phyloP scores from a whole-genome alignment of 2,888 invertebrate species.

The Gymnocheta viridis region DNA sequence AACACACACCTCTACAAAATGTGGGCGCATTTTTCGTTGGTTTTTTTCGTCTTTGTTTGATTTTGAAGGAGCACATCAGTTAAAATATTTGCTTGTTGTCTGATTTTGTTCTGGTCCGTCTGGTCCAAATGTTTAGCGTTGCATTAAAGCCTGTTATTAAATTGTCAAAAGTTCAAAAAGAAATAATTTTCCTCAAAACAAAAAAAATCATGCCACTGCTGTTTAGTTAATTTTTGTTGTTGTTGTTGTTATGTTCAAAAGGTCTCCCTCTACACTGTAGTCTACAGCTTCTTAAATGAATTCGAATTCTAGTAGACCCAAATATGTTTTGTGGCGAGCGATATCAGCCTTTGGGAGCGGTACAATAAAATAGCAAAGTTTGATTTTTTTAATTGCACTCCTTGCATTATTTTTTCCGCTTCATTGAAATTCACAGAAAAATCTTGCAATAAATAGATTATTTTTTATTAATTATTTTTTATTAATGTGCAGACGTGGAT shows the following conservation, averaged over 20 bases:
- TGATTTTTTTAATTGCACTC: too few species aligned
- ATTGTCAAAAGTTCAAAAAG: slow-evolving; percentile 80
- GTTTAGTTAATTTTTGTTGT: slow-evolving; percentile 56
- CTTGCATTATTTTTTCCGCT: too few species aligned
- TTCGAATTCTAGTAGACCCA: slow-evolving; percentile 21
- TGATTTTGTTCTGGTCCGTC: slow-evolving; percentile 30
- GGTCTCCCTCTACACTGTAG: not conserved
- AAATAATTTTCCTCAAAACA: slow-evolving; percentile 71
- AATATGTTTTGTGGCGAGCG: not conserved
- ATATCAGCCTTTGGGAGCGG: not conserved
- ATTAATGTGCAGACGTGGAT: too few species aligned
- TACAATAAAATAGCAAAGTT: not conserved
- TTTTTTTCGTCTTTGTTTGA: slow-evolving; percentile 39
- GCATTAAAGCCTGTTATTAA: slow-evolving; percentile 79
- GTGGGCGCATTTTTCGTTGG: slow-evolving; percentile 69
- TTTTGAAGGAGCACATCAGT: slow-evolving; percentile 40
- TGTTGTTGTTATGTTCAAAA: not conserved
- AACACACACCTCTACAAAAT: slow-evolving; percentile 36
- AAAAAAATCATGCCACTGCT: slow-evolving; percentile 71
- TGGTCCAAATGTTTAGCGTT: slow-evolving; percentile 58
- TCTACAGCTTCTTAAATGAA: slow-evolving; percentile 39
- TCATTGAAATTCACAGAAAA: too few species aligned
- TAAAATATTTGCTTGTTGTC: slow-evolving; percentile 47
- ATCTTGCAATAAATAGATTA: too few species aligned
- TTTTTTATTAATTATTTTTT: too few species aligned